Percentiles rank a stretch among this genome's conserved stretches.
These are phyloP conservation scores for Henicopernis longicauda DNA, from an alignment of 2,113 vertebrate species.

Conservation along the genomic window DNA sequence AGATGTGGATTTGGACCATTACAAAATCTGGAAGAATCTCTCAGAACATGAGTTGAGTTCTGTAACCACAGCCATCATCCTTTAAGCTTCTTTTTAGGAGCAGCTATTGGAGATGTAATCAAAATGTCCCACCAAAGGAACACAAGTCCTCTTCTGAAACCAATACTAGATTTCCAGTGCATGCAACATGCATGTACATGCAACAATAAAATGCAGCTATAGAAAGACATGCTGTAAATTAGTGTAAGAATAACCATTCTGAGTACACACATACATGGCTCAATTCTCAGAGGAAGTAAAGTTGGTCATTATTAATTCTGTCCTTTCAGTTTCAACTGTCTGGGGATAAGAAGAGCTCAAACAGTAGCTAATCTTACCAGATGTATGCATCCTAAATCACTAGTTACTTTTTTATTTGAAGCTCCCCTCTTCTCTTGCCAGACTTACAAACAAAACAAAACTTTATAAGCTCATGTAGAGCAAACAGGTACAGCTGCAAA, in stretches of 20 bases:
- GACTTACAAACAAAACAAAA: not conserved
- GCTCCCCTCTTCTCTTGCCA: not conserved
- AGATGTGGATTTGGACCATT: slow-evolving; percentile 35
- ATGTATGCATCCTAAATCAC: not conserved
- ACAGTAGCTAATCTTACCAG: not conserved
- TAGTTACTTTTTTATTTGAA: not conserved
- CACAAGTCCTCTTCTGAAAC: not conserved
- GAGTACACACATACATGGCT: not conserved
- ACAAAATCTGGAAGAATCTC: not conserved
- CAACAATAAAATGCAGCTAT: not conserved
- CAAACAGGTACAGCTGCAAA: not conserved
- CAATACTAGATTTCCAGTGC: not conserved
- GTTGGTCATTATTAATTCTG: not conserved
- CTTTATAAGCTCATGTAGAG: not conserved
- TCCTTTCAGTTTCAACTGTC: not conserved
- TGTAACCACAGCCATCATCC: not conserved
- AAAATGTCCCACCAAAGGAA: not conserved
- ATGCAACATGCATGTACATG: not conserved
- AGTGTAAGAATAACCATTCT: not conserved
- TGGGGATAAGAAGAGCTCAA: not conserved
- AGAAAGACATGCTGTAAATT: not conserved
- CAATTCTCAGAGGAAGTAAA: not conserved
- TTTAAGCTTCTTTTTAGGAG: not conserved
- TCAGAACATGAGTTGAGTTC: not conserved
- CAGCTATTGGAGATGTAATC: not conserved